Evolutionary conservation across 2,888 invertebrate genomes (phyloP), one percentile per base, ranked within the genome.

Genomic region (Callinectes sapidus): DNA sequence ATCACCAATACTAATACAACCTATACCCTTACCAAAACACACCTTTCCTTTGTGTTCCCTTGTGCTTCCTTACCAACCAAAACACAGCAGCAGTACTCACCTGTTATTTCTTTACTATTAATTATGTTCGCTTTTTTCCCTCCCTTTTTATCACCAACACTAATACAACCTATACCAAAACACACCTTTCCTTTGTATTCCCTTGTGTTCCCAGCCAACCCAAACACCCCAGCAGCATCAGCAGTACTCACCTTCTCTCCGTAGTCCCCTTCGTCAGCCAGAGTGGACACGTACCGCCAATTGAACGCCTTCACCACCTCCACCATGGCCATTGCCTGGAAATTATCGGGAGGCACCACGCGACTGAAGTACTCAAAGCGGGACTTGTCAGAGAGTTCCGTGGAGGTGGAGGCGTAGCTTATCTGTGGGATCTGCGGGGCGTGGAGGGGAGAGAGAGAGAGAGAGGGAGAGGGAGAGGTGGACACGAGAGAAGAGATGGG

Each of bases 261-360:
- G 95, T 97, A 97, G 95, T 97, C 97, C 23, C 97, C 97, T 95
- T 97, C 97, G 77, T 97, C 97, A 39, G 97, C 97, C 13, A 98
- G 97, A 0, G 97, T 97, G 32, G 97, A 97, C 5, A 97, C 97
- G 95, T 97, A 98, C 95, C 96, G 97, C 97, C 97, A 98, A 77
- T 97, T 97, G n/a, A 97, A 96, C 93, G 96, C 96, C 92, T 96
- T 96, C 87, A 97, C 96, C 95, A 97, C 96, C 95, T 97, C 97
- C 42, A 97, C 97, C 96, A 97, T 97, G 0, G 97, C 96, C 94
- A 97, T 97, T 0, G 97, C 97, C 95, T 97, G 97, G 97, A 97
- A 94, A 95, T 97, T 97, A 95, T 97, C 97, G 16, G 97, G 97
- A 13, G 97, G 97, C 16, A 97, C 97, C 18, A 97, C 97, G 42